A percentile compares a stretch with the other conserved stretches of the same genome.
Evolutionary conservation across 2,888 invertebrate genomes (phyloP).

Genomic region (Eupithecia subfuscata): DNA sequence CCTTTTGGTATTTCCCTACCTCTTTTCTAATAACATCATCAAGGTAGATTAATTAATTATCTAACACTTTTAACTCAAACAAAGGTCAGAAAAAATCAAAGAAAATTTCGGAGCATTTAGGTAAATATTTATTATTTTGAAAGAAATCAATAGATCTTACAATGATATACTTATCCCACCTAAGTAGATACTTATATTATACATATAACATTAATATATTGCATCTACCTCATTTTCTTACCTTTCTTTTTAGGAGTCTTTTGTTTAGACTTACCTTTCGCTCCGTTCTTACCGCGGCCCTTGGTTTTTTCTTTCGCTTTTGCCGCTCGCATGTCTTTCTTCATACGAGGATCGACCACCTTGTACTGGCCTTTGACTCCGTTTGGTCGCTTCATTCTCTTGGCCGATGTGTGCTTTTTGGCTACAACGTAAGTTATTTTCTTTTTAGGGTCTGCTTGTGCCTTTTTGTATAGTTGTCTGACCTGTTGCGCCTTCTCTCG

Average conservation of each 20-base stretch:
- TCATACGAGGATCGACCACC: constrained; percentile 98
- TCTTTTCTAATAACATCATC: not conserved
- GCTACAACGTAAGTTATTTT: constrained; percentile 97
- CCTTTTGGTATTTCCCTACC: constrained; percentile 13
- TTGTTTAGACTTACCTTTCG: constrained; percentile 50
- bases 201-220: not conserved
- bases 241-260: constrained; percentile 62
- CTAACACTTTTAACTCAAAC: not conserved
- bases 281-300: constrained; percentile 73
- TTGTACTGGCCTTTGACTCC: constrained; percentile 96
- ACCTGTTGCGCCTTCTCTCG: constrained; percentile 96
- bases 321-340: constrained; percentile 93
- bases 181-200: not conserved
- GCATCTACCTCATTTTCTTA: constrained; percentile 60
- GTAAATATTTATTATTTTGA: constrained; percentile 31
- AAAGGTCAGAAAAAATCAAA: constrained; percentile 7
- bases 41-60: not conserved
- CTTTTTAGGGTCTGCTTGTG: constrained; percentile 92
- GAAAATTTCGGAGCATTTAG: not conserved
- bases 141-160: constrained; percentile 8
- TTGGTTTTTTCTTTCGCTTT: constrained; percentile 86
- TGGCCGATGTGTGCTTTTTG: constrained; percentile 92
- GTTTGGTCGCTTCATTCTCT: constrained; percentile 90
- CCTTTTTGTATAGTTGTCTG: constrained; percentile 96
- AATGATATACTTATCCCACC: not conserved